phyloP scores from a whole-genome alignment of 2,113 vertebrate species.

The Polyodon spathula region DNA sequence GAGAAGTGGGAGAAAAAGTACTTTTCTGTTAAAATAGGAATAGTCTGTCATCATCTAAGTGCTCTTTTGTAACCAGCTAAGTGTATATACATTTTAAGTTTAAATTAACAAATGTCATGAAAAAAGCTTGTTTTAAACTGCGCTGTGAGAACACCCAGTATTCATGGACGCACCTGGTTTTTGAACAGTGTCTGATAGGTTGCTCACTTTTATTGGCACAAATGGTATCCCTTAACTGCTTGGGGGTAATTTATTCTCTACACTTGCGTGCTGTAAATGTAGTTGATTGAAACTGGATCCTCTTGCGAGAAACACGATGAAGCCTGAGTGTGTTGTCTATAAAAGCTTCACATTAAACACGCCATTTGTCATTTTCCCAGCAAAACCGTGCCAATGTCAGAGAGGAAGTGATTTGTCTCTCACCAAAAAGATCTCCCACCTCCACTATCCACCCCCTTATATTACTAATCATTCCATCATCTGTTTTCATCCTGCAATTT shows the following conservation, averaged over 20 bases:
- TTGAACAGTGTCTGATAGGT: neutral
- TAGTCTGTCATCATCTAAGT: neutral
- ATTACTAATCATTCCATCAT: slow-evolving; percentile 30
- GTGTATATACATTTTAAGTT: neutral
- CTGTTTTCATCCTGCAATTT: slow-evolving; percentile 3
- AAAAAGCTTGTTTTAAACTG: no score
- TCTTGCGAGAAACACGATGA: neutral
- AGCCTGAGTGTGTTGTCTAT: slow-evolving; percentile 4
- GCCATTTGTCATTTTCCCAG: slow-evolving; percentile 33
- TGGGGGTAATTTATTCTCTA: no score
- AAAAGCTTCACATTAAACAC: slow-evolving; percentile 14
- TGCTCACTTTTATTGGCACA: slow-evolving; percentile 1
- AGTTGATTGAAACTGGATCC: slow-evolving; percentile 29
- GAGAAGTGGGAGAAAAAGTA: no score
- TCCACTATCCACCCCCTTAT: slow-evolving; percentile 7
- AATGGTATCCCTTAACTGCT: no score
- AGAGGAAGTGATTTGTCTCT: slow-evolving; percentile 43
- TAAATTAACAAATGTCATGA: neutral
- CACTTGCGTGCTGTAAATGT: slow-evolving; percentile 13
- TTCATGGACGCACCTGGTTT: no score
- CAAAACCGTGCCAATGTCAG: slow-evolving; percentile 23
- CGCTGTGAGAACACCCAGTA: no score
- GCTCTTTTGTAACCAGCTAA: neutral
- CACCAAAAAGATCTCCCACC: slow-evolving; percentile 24
- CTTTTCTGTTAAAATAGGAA: neutral